Conservation (phyloP, 2,113 vertebrate genomes). For the Solea senegalensis region DNA sequence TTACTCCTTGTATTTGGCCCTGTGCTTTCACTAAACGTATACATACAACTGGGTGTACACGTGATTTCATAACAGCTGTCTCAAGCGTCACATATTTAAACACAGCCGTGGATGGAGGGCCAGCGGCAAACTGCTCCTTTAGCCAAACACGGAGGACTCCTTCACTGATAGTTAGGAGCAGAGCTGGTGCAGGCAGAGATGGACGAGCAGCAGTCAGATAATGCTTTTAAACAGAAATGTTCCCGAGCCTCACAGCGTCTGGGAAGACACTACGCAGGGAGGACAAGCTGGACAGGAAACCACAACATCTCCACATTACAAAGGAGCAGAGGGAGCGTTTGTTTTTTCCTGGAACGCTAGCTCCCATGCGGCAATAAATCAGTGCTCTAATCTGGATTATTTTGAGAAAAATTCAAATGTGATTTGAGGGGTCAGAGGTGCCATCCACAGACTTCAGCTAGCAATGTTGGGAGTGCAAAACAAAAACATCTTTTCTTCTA, state of each 20-base stretch:
- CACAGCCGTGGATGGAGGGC: slow-evolving; percentile 39
- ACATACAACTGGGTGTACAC: slow-evolving; percentile 31
- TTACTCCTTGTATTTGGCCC: slow-evolving; percentile 24
- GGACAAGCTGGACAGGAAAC: slow-evolving; percentile 52
- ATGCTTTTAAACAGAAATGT: slow-evolving; percentile 63
- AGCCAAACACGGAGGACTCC: slow-evolving; percentile 55
- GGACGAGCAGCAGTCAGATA: slow-evolving; percentile 64
- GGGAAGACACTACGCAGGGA: slow-evolving; percentile 59
- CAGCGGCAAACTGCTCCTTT: not conserved
- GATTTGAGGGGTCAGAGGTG: not conserved
- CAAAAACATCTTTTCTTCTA: too few species aligned
- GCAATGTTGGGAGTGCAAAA: too few species aligned
- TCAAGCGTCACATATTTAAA: slow-evolving; percentile 48
- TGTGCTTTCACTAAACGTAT: slow-evolving; percentile 8
- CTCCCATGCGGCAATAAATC: not conserved
- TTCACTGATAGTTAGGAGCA: slow-evolving; percentile 28
- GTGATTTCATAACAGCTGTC: slow-evolving; percentile 52
- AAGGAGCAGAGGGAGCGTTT: slow-evolving; percentile 13
- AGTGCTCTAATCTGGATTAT: slow-evolving; percentile 18
- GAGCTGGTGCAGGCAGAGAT: slow-evolving; percentile 42
- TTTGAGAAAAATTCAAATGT: slow-evolving; percentile 2
- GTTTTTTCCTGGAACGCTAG: slow-evolving; percentile 10
- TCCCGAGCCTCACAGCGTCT: slow-evolving; percentile 15
- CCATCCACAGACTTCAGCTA: too few species aligned
- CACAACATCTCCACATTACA: slow-evolving; percentile 43